Base-by-base conservation (phyloP, 2,888 invertebrate species). In the Sphinx pinastri region DNA sequence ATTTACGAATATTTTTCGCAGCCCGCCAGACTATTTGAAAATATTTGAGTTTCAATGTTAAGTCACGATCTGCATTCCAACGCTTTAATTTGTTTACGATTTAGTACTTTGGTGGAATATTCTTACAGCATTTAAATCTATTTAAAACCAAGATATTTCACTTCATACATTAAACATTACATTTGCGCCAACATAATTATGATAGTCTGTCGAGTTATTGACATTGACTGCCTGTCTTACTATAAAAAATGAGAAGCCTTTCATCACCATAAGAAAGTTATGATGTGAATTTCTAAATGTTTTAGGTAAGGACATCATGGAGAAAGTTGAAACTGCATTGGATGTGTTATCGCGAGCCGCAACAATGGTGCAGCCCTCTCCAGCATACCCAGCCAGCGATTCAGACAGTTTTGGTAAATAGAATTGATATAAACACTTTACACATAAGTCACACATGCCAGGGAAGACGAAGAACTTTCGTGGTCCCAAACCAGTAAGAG, bases 331-430 rank as follows among this genome's bases (percentile, higher is more conserved):
- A 94, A 96, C 97, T 72, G 97, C 98, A 74, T 92, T 98, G 88
- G 98, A 98, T 86, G 98, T 98, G 79, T 94, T 98, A 77, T 98
- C 98, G 77, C 95, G 98, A 83, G 98, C 98, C 73, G 98, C 98
- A 31, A 97, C 97, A 31, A 98, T 98, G 97, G 96, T 98, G 79
- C 97, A 97, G 90, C 97, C 96, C 76, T 96, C 96, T 73, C 90
- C 94, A 4, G 90, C 93, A 7, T 94, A 94, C 79, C 93, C 92
- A 12, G 88, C 91, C 72, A 94, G 93, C 78, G 94, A 94, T 81
- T 91, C 93, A 45, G 94, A 94, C 69, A 88, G 93, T 73, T 92
- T 95, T 80, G 95, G 95, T 95, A 90, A 92, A 90, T 90, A 76
- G 73, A 74, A 68, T 16, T 63, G 12, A 45, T 19, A 47, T 19